Base-by-base conservation (phyloP, 2,797 vertebrate species). In the Acanthurus lineatus region DNA sequence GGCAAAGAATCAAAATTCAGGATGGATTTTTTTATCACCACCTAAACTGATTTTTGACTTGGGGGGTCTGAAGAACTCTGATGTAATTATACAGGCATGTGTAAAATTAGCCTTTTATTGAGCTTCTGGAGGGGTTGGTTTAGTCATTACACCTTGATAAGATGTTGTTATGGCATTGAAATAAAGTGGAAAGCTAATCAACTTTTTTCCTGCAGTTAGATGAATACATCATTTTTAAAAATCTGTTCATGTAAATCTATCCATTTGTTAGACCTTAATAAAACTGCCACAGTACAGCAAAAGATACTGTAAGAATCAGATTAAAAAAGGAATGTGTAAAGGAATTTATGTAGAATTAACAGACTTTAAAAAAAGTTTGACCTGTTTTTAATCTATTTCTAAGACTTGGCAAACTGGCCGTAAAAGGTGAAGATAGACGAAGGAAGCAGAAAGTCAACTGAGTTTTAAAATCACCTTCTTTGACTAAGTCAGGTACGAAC, bases 41-140 rank as follows among this genome's bases (percentile, higher is more conserved):
- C 52, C 66, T 63, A 4, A 42, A 25, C 4, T 35, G 4, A 63
- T 47, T 62, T 90, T 77, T 69, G 70, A 74, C 76, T 68, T 45
- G 32, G 68, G 70, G 76, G 70, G 38, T 40, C 45, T 48, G 28
- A 73, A 49, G 44, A 75, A 51, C 61, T 54, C 35, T 28, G 63
- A 76, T 84, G 40, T 81, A 78, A 84, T 88, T 82, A 77, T 52
- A 47, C 56, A 58, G 73, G 35, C 56, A 69, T 57, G 35, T 47
- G 54, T 59, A 19, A 57, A 47, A 44, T 48, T 56, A 20, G 8
- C 62, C n/a, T 66, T 59, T 60, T 14, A 51, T 62, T 68, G 5
- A 59, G 20, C 51, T 56, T 65, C 20, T 79, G 15, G n/a, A n/a
- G 69, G 62, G 49, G 19, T 22, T 64, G 53, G 3, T 56, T 69